Conservation (phyloP, 2,113 vertebrate genomes). For the Galemys pyrenaicus region DNA sequence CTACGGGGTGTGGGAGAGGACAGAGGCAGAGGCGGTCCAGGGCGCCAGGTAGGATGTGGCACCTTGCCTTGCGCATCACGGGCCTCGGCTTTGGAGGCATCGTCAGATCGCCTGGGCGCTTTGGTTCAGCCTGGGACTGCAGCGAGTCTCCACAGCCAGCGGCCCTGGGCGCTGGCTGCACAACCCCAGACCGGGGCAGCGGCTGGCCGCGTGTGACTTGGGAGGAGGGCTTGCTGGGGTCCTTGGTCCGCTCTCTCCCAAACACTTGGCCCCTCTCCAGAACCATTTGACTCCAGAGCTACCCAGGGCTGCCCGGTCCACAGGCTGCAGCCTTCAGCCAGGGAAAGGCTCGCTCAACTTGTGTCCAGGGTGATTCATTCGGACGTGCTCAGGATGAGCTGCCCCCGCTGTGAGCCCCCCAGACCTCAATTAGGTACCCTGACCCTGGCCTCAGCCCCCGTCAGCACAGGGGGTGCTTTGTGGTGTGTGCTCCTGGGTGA, state of each 20-base stretch:
- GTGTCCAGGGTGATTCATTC: neutral
- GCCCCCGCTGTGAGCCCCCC: no score
- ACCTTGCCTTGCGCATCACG: fast-evolving
- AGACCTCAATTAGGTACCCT: neutral
- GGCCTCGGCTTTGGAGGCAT: neutral
- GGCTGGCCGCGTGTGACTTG: neutral
- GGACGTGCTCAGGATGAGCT: neutral
- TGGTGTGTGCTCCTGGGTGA: neutral
- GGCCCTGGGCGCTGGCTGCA: neutral
- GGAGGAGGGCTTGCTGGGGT: neutral
- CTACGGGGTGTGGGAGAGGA: neutral
- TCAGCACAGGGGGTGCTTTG: neutral
- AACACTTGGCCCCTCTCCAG: neutral
- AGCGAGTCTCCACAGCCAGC: no score
- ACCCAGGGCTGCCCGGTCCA: neutral
- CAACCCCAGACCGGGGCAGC: neutral
- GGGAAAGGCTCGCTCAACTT: neutral
- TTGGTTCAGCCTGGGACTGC: fast-evolving
- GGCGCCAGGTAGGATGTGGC: neutral
- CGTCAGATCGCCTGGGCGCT: neutral
- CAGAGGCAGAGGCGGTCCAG: neutral
- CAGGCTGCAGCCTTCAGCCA: neutral
- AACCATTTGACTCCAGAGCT: neutral
- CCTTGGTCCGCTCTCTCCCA: neutral
- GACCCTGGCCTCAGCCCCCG: neutral